These are phyloP conservation scores for Pseudopodoces humilis DNA, from an alignment of 2,113 vertebrate genomes.

Conservation along the genomic window DNA sequence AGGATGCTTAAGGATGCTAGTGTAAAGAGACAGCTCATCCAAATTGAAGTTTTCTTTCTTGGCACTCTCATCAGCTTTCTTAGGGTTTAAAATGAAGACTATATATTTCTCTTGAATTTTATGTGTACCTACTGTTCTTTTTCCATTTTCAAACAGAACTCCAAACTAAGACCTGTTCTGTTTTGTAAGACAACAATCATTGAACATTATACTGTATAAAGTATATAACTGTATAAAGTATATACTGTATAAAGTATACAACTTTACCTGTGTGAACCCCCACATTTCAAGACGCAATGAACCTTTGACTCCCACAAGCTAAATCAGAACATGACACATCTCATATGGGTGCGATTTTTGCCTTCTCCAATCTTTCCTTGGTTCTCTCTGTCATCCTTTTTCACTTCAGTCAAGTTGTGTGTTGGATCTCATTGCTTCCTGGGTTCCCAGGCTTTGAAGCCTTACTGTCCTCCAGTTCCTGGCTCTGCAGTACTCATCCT, in stretches of 20 bases:
- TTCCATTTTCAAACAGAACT: background rate
- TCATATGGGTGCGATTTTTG: background rate
- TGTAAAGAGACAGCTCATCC: background rate
- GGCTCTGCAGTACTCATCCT: background rate
- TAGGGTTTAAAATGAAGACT: background rate
- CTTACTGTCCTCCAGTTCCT: constrained; percentile 21
- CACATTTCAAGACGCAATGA: background rate
- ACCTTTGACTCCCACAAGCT: background rate
- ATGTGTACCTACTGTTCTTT: background rate
- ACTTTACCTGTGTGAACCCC: background rate
- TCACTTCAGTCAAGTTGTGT: background rate
- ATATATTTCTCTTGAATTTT: background rate
- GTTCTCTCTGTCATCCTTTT: background rate
- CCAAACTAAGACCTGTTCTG: background rate
- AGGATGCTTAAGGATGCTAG: background rate
- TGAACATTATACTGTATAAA: too few relatives aligned
- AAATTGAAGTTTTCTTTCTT: background rate
- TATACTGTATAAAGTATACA: too few relatives aligned
- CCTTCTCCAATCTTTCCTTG: background rate
- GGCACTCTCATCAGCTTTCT: background rate
- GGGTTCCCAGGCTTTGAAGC: constrained; percentile 25
- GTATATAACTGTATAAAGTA: too few relatives aligned
- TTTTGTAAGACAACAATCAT: background rate
- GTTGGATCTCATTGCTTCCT: background rate
- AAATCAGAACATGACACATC: background rate